phyloP scores from a whole-genome alignment of 1,140 invertebrate species.

The Galleria mellonella region DNA sequence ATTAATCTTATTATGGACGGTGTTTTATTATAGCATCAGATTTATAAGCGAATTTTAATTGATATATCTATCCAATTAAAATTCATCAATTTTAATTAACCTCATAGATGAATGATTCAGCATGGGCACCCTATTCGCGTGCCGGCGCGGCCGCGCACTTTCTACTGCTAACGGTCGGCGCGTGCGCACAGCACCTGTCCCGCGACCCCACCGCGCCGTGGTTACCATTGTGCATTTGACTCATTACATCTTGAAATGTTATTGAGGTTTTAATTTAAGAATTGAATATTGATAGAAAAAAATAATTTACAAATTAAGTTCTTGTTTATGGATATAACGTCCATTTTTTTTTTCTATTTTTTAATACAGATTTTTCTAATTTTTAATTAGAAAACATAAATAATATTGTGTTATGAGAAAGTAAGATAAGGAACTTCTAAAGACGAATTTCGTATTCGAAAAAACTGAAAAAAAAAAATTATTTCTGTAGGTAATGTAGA shows the following conservation, averaged over 20 bases:
- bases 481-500: too few relatives aligned
- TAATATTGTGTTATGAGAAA: too few relatives aligned
- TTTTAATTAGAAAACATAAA: too few relatives aligned
- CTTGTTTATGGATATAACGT: not conserved
- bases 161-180: conserved; percentile 70
- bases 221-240: conserved; percentile 32
- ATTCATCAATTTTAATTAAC: not conserved
- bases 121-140: conserved; percentile 49
- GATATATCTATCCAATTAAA: not conserved
- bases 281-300: not conserved
- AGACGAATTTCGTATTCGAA: too few relatives aligned
- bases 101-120: not conserved
- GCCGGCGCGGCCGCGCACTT: conserved; percentile 66
- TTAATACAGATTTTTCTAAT: too few relatives aligned
- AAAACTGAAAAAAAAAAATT: too few relatives aligned
- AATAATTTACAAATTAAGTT: not conserved
- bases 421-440: too few relatives aligned
- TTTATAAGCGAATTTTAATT: too few relatives aligned
- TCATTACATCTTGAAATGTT: conserved; percentile 27
- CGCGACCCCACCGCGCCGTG: conserved; percentile 40
- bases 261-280: conserved; percentile 4
- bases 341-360: too few relatives aligned
- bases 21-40: not conserved
- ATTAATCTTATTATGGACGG: too few relatives aligned
- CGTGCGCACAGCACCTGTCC: conserved; percentile 66